phyloP scores from a whole-genome alignment of 2,888 invertebrate species.

The Drosophila anceps region DNA sequence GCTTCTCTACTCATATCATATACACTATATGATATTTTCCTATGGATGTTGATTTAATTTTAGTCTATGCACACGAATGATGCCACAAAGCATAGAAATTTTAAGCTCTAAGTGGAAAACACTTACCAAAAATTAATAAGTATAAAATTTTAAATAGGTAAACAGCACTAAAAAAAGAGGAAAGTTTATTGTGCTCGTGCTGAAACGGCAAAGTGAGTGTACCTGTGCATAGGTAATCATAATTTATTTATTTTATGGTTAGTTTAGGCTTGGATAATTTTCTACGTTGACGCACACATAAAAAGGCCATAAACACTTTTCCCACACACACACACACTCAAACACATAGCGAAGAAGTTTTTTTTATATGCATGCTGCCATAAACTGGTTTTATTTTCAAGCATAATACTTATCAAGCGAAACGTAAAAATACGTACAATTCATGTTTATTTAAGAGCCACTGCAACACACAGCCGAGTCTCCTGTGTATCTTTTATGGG shows the following conservation, averaged over 20 bases:
- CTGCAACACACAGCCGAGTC: conserved; percentile 11
- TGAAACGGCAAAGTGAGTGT: conserved; percentile 16
- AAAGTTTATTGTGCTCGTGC: conserved; percentile 23
- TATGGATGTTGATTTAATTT: conserved; percentile 56
- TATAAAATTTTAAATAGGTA: conserved; percentile 41
- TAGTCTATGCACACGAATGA: conserved; percentile 22
- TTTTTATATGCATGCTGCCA: conserved; percentile 26
- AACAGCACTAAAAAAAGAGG: conserved; percentile 22
- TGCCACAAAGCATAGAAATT: conserved; percentile 2
- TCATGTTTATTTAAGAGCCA: conserved; percentile 34
- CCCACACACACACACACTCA: neutral
- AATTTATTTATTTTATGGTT: conserved; percentile 66
- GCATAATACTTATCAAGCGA: conserved; percentile 58
- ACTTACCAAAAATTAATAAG: conserved; percentile 26
- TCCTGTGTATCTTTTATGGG: conserved; percentile 56
- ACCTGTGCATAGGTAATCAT: conserved; percentile 37
- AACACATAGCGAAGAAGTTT: conserved; percentile 10
- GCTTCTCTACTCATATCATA: conserved; percentile 1
- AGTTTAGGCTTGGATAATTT: conserved; percentile 42
- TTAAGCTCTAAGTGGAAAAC: conserved; percentile 1
- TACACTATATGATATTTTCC: conserved; percentile 35
- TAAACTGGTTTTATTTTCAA: conserved; percentile 67
- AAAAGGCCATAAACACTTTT: conserved; percentile 66
- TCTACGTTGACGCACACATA: conserved; percentile 35
- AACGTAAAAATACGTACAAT: conserved; percentile 33